A percentile compares a stretch with the other conserved stretches of the same genome.
phyloP scores from a whole-genome alignment of 2,888 invertebrate genomes.

The Patella depressa region DNA sequence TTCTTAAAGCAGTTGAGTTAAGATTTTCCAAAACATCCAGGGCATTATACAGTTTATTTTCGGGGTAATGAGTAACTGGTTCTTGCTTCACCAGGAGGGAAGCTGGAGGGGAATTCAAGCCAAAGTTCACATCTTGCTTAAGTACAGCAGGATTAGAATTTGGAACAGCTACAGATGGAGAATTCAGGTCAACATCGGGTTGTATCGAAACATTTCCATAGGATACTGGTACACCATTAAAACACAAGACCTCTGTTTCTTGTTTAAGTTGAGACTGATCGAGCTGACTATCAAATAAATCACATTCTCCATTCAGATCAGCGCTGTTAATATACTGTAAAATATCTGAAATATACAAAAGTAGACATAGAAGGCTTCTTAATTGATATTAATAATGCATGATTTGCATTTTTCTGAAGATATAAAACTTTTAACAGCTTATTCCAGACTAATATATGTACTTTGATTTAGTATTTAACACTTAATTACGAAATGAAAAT shows the following conservation, averaged over 20 bases:
- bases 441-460: no score
- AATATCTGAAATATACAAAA: slow-evolving; percentile 50
- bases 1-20: slow-evolving; percentile 13
- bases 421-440: slow-evolving; percentile 17
- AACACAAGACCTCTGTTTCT: background rate
- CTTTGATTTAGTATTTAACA: no score
- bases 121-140: slow-evolving; percentile 4
- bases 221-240: background rate
- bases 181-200: background rate
- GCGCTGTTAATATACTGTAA: slow-evolving; percentile 57
- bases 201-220: background rate
- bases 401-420: slow-evolving; percentile 12
- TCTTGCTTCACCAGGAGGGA: slow-evolving; percentile 17
- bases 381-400: background rate
- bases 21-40: background rate
- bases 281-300: slow-evolving; percentile 47
- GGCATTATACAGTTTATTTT: background rate
- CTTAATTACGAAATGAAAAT: background rate
- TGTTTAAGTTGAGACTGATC: slow-evolving; percentile 14
- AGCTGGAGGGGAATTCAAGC: background rate
- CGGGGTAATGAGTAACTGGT: slow-evolving; percentile 5
- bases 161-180: background rate
- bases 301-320: slow-evolving; percentile 40
- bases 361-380: background rate
- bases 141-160: background rate